Percentiles rank a stretch among this genome's conserved stretches.
Conservation (phyloP, 2,888 invertebrate genomes). For the Myathropa florea region DNA sequence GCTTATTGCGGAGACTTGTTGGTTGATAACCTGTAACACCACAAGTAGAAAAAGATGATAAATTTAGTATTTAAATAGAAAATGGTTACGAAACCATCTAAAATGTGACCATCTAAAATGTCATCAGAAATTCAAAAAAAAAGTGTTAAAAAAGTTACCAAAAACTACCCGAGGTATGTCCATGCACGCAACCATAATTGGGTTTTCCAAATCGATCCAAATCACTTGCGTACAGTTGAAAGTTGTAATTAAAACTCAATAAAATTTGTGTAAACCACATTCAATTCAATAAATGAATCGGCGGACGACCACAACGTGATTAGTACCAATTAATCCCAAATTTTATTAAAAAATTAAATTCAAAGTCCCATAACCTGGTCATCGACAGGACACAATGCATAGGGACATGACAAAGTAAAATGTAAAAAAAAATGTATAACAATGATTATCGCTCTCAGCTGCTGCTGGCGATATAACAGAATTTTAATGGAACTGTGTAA, state of each 20-base stretch:
- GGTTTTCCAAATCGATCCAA: not conserved
- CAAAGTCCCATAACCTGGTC: conserved; percentile 1
- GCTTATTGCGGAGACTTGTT: no score
- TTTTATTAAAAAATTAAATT: conserved; percentile 67
- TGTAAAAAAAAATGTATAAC: conserved; percentile 8
- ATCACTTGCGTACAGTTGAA: not conserved
- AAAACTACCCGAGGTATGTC: not conserved
- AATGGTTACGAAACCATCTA: no score
- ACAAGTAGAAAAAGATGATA: no score
- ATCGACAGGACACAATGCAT: not conserved
- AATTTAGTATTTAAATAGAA: no score
- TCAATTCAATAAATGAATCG: conserved; percentile 67
- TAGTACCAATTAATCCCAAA: conserved; percentile 69
- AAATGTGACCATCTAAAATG: no score
- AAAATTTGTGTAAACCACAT: conserved; percentile 60
- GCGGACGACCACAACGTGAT: conserved; percentile 48
- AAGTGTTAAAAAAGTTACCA: no score
- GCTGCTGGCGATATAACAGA: conserved; percentile 30
- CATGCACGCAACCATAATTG: not conserved
- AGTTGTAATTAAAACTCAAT: conserved; percentile 62
- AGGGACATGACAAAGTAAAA: not conserved
- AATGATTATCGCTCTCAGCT: not conserved
- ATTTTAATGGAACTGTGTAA: conserved; percentile 57
- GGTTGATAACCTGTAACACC: no score
- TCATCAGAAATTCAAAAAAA: no score